Evolutionary conservation across 2,888 invertebrate genomes (phyloP).

Genomic region (Protonemura montana): DNA sequence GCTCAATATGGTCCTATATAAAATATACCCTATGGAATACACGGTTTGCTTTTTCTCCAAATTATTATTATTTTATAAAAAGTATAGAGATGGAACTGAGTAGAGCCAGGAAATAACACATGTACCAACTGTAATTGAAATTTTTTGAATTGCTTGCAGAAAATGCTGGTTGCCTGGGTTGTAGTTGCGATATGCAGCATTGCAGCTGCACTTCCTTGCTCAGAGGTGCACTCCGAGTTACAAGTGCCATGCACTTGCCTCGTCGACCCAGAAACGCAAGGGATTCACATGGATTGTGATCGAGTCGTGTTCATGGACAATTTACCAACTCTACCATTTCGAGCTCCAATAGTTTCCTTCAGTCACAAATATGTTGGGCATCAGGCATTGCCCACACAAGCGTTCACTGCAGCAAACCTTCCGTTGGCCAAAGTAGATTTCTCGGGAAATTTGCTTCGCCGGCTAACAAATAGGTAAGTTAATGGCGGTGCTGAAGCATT

Average conservation of each 20-base stretch:
- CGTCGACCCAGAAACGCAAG: conserved; percentile 58
- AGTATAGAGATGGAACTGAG: neutral
- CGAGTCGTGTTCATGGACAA: conserved; percentile 81
- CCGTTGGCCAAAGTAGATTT: conserved; percentile 81
- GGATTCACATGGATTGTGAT: conserved; percentile 83
- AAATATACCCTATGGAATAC: too few relatives aligned
- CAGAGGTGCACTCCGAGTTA: conserved; percentile 77
- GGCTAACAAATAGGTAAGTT: conserved; percentile 70
- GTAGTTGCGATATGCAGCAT: neutral
- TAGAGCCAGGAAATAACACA: neutral
- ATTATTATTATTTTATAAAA: too few relatives aligned
- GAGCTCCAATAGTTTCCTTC: conserved; percentile 81
- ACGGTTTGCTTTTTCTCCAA: too few relatives aligned
- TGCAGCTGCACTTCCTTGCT: conserved; percentile 65
- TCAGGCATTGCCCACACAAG: conserved; percentile 81
- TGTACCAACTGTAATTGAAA: neutral
- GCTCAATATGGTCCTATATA: too few relatives aligned
- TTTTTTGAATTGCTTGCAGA: neutral
- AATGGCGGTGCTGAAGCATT: neutral
- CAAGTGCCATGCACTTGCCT: conserved; percentile 75
- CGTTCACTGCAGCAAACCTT: conserved; percentile 72
- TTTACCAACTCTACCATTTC: conserved; percentile 77
- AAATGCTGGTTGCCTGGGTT: conserved; percentile 2
- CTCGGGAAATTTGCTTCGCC: conserved; percentile 80
- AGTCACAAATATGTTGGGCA: conserved; percentile 82